Evolutionary conservation across 2,113 vertebrate species (phyloP), one percentile per base, ranked within the genome.

Genomic region (Crotophaga sulcirostris): DNA sequence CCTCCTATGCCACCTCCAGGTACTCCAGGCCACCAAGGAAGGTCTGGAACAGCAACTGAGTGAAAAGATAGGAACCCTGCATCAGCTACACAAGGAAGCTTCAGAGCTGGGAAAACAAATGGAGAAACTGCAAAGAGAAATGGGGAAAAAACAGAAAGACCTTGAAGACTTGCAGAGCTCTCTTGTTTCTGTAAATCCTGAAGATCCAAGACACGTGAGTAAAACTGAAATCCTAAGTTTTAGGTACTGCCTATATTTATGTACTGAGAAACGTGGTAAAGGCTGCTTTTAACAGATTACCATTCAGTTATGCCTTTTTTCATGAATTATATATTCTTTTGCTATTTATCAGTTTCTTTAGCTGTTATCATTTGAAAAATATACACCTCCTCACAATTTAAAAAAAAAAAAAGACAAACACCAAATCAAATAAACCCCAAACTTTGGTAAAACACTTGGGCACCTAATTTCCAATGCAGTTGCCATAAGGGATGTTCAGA

Each of bases 171-270:
- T 98, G 73, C 97, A 97, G 91, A 86, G 19, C 69, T 90, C 93
- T 55, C 85, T 98, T 75, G 95, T 91, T 26, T 95, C 81, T 51
- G 31, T 98, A 88, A 97, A 98, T 79, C 96, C 97, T 56, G 89
- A 96, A 91, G 98, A 99, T 78, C 97, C 98, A 60, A 97, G 94
- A 88, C 96, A 98, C 13, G 98, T 99, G 87, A 98, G 98, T 98
- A 96, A 89, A 86, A 42, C 25, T 15, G 36, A 31, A 87, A 60
- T 49, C 8, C 59, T 4, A 11, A 38, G 3, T 12, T 76, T 44
- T 28, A 3, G 7, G 2, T 16, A 7, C 21, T 63, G 11, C 11
- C 1, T 74, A 3, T 52, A 11, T 42, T 51, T 6, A 7, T 11
- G 19, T 38, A 29, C 29, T 47, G 63, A 38, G 34, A 59, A 52